Percentiles rank a stretch among this genome's conserved stretches.
Conservation (phyloP, 2,797 vertebrate genomes). For the Ammospiza maritima region DNA sequence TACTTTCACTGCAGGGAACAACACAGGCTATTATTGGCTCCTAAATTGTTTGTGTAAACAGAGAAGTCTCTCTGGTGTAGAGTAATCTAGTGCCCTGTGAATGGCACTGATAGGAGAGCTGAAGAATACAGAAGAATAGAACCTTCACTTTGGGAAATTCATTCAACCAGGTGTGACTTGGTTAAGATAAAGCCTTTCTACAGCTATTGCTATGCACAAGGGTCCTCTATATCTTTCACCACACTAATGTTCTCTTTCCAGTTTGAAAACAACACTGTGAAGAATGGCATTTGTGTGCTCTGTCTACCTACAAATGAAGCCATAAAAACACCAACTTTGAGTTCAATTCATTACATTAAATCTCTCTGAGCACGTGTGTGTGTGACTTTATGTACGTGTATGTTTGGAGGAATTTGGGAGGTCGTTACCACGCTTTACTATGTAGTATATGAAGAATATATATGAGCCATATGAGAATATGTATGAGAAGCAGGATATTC, state of each 20-base stretch:
- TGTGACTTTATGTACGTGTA: not conserved
- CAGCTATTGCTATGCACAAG: not conserved
- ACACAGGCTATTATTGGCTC: not conserved
- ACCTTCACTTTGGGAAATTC: slow-evolving; percentile 32
- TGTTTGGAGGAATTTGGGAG: not conserved
- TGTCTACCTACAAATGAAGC: not conserved
- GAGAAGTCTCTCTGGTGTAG: not conserved
- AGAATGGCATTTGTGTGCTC: not conserved
- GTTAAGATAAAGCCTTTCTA: not conserved
- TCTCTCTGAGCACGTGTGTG: not conserved
- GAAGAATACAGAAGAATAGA: slow-evolving; percentile 13
- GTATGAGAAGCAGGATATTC: not conserved
- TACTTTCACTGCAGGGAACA: not conserved
- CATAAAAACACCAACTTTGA: not conserved
- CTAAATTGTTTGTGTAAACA: slow-evolving; percentile 24
- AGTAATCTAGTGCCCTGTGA: not conserved
- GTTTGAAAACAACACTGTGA: slow-evolving; percentile 20
- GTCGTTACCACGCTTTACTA: not conserved
- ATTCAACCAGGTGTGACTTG: not conserved
- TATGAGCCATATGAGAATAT: not conserved
- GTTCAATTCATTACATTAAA: not conserved
- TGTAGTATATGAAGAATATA: not conserved
- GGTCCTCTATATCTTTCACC: not conserved
- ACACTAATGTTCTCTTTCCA: not conserved
- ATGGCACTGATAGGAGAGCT: not conserved